A percentile compares a stretch with the other conserved stretches of the same genome.
phyloP scores from a whole-genome alignment of 2,113 vertebrate species.

The Speoplatyrhinus poulsoni region DNA sequence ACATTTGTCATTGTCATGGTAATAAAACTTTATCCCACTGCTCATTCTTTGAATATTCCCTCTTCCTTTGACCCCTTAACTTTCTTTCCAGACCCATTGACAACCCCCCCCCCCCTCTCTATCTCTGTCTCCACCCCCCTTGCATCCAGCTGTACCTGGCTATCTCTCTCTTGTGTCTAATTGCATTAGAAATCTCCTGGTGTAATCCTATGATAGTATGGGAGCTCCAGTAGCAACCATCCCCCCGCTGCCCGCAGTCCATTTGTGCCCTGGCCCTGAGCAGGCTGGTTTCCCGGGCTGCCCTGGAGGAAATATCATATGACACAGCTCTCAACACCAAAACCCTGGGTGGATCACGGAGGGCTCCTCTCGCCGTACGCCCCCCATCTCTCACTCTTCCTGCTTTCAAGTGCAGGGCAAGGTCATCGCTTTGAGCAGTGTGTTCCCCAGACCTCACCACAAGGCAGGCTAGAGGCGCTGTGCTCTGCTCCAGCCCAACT shows the following conservation, averaged over 20 bases:
- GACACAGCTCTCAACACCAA: conserved; percentile 69
- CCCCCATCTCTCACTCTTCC: conserved; percentile 66
- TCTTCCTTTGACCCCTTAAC: conserved; percentile 32
- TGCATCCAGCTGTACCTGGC: conserved; percentile 29
- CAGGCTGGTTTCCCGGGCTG: conserved; percentile 75
- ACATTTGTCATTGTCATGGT: conserved; percentile 65
- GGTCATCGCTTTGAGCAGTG: conserved; percentile 75
- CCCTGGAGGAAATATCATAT: conserved; percentile 81
- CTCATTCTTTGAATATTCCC: conserved; percentile 44
- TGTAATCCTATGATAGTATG: conserved; percentile 64
- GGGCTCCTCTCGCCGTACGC: conserved; percentile 62
- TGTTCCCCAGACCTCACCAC: conserved; percentile 68
- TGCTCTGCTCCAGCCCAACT: conserved; percentile 49
- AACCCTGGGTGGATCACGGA: conserved; percentile 69
- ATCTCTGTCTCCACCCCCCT: conserved; percentile 10
- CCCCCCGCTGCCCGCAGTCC: conserved; percentile 49
- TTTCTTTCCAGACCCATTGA: background rate
- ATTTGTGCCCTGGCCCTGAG: conserved; percentile 67
- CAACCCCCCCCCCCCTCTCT: conserved; percentile 7
- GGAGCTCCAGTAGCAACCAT: conserved; percentile 25
- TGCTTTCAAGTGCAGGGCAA: conserved; percentile 77
- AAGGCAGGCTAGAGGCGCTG: conserved; percentile 70
- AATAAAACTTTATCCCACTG: conserved; percentile 42
- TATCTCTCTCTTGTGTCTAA: conserved; percentile 68
- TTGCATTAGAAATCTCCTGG: conserved; percentile 66